phyloP scores from a whole-genome alignment of 2,888 invertebrate genomes.

The Acleris emargana region DNA sequence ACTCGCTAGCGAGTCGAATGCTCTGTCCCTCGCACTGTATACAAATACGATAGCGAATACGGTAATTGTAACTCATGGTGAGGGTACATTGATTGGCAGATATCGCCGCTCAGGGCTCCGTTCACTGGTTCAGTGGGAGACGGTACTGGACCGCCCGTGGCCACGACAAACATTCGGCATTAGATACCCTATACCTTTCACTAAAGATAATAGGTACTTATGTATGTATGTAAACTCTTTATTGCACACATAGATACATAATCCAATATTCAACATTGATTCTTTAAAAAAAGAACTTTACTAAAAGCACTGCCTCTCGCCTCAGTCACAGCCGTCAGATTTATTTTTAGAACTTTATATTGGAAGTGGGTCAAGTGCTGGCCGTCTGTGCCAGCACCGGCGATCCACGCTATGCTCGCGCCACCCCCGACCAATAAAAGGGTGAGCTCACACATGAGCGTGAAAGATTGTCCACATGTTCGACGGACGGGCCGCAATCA shows the following conservation, averaged over 20 bases:
- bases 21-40: too few species aligned
- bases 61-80: too few species aligned
- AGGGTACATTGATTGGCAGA: conserved; percentile 24
- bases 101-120: conserved; percentile 18
- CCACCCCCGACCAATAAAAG: conserved; percentile 73
- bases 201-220: not conserved
- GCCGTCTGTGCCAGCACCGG: conserved; percentile 19
- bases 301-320: conserved; percentile 1
- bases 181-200: too few species aligned
- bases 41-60: too few species aligned
- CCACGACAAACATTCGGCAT: conserved; percentile 4
- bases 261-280: too few species aligned
- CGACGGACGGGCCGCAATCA: conserved; percentile 57
- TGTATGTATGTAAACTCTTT: too few species aligned
- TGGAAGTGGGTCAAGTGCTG: conserved; percentile 30
- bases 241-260: too few species aligned
- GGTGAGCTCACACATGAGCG: conserved; percentile 82
- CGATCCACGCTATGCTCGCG: conserved; percentile 56
- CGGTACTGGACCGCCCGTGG: conserved; percentile 4
- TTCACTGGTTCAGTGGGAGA: conserved; percentile 22
- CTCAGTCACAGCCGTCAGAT: conserved; percentile 1
- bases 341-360: conserved; percentile 27
- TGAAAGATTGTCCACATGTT: conserved; percentile 84
- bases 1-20: too few species aligned
- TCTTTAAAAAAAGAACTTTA: not conserved